Evolutionary conservation across 2,797 vertebrate genomes (phyloP).

Genomic region (Carapus acus): DNA sequence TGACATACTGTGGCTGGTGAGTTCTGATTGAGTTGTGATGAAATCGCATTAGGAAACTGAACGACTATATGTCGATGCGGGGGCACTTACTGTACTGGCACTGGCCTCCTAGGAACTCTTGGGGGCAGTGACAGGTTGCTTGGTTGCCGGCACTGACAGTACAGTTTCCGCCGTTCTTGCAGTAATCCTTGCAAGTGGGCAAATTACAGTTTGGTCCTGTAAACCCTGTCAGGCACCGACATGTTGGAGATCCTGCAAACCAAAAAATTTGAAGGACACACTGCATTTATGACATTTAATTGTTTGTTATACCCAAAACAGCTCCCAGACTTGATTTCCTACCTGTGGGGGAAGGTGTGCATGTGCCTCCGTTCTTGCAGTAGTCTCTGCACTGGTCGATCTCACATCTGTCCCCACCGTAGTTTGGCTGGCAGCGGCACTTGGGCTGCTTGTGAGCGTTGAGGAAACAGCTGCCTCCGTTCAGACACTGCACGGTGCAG

Average conservation of each 20-base stretch:
- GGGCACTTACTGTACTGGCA: constrained; percentile 89
- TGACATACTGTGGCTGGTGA: no score
- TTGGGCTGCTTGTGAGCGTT: constrained; percentile 91
- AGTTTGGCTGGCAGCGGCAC: constrained; percentile 92
- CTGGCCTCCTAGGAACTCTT: constrained; percentile 82
- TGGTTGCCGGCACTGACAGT: constrained; percentile 90
- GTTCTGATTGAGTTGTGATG: no score
- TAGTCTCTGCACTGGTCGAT: constrained; percentile 88
- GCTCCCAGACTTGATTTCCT: no score
- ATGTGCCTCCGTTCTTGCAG: constrained; percentile 92
- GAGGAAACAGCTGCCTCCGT: constrained; percentile 91
- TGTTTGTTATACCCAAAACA: no score
- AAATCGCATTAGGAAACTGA: no score
- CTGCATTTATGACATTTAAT: no score
- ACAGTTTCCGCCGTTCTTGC: constrained; percentile 86
- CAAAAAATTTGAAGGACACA: not conserved
- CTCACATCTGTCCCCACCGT: constrained; percentile 86
- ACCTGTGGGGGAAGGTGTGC: constrained; percentile 89
- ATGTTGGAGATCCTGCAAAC: constrained; percentile 83
- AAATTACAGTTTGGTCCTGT: constrained; percentile 87
- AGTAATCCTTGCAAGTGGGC: constrained; percentile 83
- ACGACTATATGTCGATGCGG: no score
- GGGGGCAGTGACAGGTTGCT: constrained; percentile 81
- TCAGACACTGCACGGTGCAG: constrained; percentile 82
- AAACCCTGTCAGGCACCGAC: constrained; percentile 87